Percentiles rank a stretch among this genome's conserved stretches.
These are phyloP conservation scores for Phrynocephalus vlangalii DNA, from an alignment of 2,797 vertebrate genomes.

Conservation along the genomic window DNA sequence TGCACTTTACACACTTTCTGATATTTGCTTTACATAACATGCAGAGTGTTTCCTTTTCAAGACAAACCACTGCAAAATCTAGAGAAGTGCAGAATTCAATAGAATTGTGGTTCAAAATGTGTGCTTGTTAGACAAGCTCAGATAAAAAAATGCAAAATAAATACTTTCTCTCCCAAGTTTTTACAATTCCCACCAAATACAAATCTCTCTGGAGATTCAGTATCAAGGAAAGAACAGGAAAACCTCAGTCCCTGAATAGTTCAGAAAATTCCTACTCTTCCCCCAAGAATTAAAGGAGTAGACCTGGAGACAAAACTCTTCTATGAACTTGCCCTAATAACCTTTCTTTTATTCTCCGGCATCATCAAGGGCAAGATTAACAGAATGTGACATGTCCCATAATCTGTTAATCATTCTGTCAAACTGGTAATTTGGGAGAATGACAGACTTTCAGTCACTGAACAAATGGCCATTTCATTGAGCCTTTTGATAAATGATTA, in stretches of 20 bases:
- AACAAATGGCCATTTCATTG: constrained; percentile 65
- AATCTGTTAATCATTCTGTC: constrained; percentile 71
- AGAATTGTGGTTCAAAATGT: not conserved
- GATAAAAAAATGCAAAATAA: not conserved
- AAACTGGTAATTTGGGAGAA: constrained; percentile 70
- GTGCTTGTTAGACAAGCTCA: not conserved
- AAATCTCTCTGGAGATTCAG: too few relatives aligned
- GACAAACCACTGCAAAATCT: not conserved
- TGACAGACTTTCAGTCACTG: constrained; percentile 75
- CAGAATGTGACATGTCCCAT: constrained; percentile 63
- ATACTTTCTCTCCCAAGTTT: not conserved
- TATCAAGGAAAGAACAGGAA: too few relatives aligned
- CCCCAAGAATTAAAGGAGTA: not conserved
- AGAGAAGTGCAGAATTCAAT: not conserved
- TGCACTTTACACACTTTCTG: too few relatives aligned
- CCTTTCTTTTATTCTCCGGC: constrained; percentile 63
- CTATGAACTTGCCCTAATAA: constrained; percentile 55
- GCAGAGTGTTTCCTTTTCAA: not conserved
- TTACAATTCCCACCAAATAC: not conserved
- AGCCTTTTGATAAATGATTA: constrained; percentile 72
- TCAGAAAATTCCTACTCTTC: too few relatives aligned
- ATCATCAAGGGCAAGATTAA: constrained; percentile 57
- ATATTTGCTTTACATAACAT: too few relatives aligned
- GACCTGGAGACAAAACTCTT: constrained; percentile 17
- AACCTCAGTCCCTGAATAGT: too few relatives aligned